Base-by-base conservation (phyloP, 2,113 vertebrate species). In the Oreochromis spilurus region DNA sequence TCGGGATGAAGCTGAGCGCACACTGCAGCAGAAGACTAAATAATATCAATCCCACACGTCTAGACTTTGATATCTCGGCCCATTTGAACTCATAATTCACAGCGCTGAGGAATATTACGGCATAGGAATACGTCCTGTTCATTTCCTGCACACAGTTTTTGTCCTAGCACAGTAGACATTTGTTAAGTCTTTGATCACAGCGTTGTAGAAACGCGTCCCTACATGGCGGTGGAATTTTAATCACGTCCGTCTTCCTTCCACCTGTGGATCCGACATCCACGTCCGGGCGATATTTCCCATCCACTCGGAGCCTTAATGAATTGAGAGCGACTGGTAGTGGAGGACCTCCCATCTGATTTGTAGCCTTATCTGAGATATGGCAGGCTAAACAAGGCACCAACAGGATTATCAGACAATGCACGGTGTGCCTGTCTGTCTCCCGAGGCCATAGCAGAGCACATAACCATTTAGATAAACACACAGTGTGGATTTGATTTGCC, bases 391-490 rank as follows among this genome's bases (percentile, higher is more conserved):
- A 89, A 86, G 88, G 89, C 81, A 83, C 80, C 89, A 87, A 84
- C 87, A 87, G 78, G 92, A 93, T 92, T 90, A 89, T 90, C 87
- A 85, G 58, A 89, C 90, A 83, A 55, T 91, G 84, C 91, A 88
- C 89, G 57, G 48, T 80, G 29, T 91, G 83, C 79, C 77, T 55
- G 92, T 92, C 84, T 89, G 85, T 91, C 84, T 93, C 91, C 84
- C 17, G 58, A 55, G 90, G 88, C 87, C 89, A 84, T 7, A 24
- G 92, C 17, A 85, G 87, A 94, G 89, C 83, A 84, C 87, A 86
- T 79, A 87, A 90, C 84, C 87, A 62, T 84, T 89, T 91, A 93
- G 92, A 91, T 92, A 90, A 95, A 95, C 92, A 88, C 84, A 83
- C 38, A 90, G 82, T 80, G 83, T 57, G 45, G 48, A 81, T 91